Evolutionary conservation across 2,888 invertebrate species (phyloP), one percentile per base, ranked within the genome.

Genomic region (Apamea epomidion): DNA sequence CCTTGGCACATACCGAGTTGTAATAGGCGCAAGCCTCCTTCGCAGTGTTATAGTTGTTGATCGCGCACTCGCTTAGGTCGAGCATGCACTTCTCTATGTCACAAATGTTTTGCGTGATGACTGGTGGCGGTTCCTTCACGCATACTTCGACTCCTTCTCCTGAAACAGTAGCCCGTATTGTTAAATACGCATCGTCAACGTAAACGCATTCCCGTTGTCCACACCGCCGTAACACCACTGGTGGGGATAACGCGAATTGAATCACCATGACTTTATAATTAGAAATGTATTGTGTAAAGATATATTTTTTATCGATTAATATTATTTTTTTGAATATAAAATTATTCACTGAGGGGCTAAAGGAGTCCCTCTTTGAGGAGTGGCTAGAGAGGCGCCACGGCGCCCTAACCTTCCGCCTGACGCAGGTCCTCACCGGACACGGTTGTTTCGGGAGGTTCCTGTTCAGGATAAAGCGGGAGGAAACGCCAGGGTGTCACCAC

Each of bases 41-140:
- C 0, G 96, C 96, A 0, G 93, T 94, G 48, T 87, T 86, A 48
- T 94, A 95, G 85, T 94, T 95, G 74, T 90, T 89, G 25, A 94
- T 54, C 0, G 90, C 91, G 0, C 83, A 81, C 0, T 94, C 93
- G 0, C 91, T 92, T 2, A 92, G 80, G 0, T 95, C 94, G 2
- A 86, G 88, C 1, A 96, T 51, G 58, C 96, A 96, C 0, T 72
- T 86, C 62, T 95, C 94, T 1, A 96, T 87, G 51, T 96, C 95
- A 78, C 96, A 95, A 8, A 96, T 92, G 58, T 92, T 91, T 64
- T 91, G 93, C 0, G 89, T 92, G 7, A 91, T 14, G 0, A 93
- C 90, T 0, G 94, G 93, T 0, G 93, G 91, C 0, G 90, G 89
- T 0, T 88, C 64, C 0, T 81, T 79, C 14, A 83, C 89, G 69